Conservation (phyloP, 2,113 vertebrate genomes). For the Calyptomena viridis region DNA sequence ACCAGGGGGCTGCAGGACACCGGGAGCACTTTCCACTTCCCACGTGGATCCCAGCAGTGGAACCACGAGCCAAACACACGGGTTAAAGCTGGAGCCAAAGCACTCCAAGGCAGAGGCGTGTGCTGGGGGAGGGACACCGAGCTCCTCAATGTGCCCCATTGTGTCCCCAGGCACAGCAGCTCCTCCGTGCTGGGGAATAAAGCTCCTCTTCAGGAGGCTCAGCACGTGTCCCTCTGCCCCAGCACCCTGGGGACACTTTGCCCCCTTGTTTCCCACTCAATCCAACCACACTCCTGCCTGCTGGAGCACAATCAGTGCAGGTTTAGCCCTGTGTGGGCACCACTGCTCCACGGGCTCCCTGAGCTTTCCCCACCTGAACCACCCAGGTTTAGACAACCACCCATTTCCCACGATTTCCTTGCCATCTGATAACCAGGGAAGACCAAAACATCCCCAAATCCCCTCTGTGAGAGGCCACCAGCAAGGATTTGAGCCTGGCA, state of each 20-base stretch:
- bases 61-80: fast-evolving
- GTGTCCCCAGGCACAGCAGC: background rate
- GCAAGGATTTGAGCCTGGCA: no score
- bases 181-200: background rate
- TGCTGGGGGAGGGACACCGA: fast-evolving
- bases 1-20: background rate
- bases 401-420: fast-evolving
- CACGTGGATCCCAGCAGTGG: background rate
- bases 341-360: fast-evolving
- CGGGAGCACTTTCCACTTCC: background rate
- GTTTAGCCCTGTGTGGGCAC: background rate
- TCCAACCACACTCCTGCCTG: background rate
- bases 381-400: background rate
- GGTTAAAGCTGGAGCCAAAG: background rate
- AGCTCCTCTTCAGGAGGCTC: background rate
- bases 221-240: background rate
- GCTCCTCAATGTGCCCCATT: background rate
- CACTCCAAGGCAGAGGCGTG: background rate
- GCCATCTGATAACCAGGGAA: background rate
- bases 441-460: background rate
- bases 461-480: background rate
- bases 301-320: fast-evolving
- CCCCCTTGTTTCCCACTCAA: fast-evolving
- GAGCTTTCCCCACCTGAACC: background rate
- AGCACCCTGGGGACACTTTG: background rate